Conservation (phyloP, 2,888 invertebrate species). For the Lottia gigantea region DNA sequence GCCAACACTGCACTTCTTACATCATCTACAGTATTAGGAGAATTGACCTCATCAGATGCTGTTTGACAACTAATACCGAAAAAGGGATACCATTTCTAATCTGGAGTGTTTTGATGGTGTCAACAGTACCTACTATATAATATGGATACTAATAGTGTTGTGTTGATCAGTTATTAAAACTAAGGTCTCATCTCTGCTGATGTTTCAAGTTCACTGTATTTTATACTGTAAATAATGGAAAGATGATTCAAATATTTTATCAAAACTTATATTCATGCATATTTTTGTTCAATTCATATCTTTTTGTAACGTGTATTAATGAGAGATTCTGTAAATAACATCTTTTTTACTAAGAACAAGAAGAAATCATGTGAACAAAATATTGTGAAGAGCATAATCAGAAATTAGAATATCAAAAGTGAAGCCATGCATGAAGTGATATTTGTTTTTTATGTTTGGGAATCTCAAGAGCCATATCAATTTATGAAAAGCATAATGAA, state of each 20-base stretch:
- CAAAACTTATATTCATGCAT: slow-evolving; percentile 8
- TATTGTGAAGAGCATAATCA: not conserved
- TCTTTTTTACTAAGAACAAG: not conserved
- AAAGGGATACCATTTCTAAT: not conserved
- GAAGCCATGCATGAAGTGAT: too few species aligned
- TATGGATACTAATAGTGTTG: not conserved
- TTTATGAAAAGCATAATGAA: too few species aligned
- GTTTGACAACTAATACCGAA: not conserved
- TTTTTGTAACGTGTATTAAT: not conserved
- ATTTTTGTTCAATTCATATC: not conserved
- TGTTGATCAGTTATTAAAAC: not conserved
- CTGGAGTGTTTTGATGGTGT: not conserved
- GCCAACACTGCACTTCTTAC: slow-evolving; percentile 8
- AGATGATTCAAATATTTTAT: not conserved
- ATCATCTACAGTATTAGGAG: slow-evolving; percentile 10
- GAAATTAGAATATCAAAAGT: not conserved
- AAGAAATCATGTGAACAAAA: slow-evolving; percentile 1
- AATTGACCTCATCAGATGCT: not conserved
- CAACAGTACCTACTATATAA: not conserved
- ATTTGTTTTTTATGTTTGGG: too few species aligned
- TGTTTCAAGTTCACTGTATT: not conserved
- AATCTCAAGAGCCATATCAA: too few species aligned
- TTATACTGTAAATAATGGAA: slow-evolving; percentile 3
- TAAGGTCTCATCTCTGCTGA: slow-evolving; percentile 3
- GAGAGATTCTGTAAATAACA: not conserved